Percentiles rank a stretch among this genome's conserved stretches.
phyloP scores from a whole-genome alignment of 2,113 vertebrate species.

The Mesitornis unicolor region DNA sequence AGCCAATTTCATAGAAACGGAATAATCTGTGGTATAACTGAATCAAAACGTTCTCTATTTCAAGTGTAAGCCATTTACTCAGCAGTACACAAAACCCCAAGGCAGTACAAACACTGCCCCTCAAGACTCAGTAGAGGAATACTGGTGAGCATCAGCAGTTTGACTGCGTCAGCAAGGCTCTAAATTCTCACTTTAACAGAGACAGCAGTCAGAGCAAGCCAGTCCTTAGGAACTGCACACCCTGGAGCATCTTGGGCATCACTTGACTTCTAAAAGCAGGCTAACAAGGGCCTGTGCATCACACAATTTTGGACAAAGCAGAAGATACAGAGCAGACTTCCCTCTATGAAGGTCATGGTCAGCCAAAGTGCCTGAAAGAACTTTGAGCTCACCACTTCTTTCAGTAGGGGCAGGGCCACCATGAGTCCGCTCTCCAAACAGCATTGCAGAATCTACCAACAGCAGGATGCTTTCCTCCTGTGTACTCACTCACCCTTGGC shows the following conservation, averaged over 20 bases:
- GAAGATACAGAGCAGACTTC: not conserved
- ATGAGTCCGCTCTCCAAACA: not conserved
- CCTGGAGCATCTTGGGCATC: not conserved
- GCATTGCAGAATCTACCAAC: not conserved
- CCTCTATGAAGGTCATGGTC: not conserved
- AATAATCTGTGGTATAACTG: not conserved
- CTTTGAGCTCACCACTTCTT: not conserved
- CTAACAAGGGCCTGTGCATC: not conserved
- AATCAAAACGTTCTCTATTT: not conserved
- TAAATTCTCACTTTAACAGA: not conserved
- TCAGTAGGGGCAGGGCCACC: not conserved
- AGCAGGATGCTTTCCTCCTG: not conserved
- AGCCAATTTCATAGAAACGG: not conserved
- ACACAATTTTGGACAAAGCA: not conserved
- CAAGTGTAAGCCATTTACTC: not conserved
- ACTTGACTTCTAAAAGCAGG: not conserved
- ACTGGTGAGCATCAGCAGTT: not conserved
- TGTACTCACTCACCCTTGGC: rapidly evolving
- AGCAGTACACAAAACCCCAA: not conserved
- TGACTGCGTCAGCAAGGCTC: not conserved
- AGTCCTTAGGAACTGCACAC: not conserved
- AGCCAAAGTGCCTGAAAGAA: not conserved
- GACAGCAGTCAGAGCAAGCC: not conserved
- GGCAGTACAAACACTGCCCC: not conserved
- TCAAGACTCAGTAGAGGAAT: not conserved